Percentiles rank a stretch among this genome's conserved stretches.
Evolutionary conservation across 2,113 vertebrate genomes (phyloP).

Genomic region (Plecturocebus donacophilus): DNA sequence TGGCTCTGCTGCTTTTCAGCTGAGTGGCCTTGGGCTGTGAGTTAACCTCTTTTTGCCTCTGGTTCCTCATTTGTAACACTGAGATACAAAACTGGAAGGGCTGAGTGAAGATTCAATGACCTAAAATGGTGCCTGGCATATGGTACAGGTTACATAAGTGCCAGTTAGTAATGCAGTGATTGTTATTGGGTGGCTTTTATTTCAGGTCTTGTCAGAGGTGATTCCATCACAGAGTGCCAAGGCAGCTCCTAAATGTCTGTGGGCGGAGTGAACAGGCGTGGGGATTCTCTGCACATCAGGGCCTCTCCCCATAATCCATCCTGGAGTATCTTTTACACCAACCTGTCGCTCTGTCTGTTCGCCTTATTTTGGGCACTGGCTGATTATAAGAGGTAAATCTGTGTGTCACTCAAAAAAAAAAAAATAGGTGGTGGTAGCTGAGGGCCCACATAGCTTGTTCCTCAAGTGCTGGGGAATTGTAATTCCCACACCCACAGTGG

Average conservation of each 20-base stretch:
- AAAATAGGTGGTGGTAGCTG: neutral
- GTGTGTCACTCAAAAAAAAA: neutral
- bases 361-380: neutral
- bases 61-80: neutral
- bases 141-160: neutral
- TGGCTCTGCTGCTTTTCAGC: neutral
- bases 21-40: neutral
- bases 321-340: neutral
- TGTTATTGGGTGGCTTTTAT: neutral
- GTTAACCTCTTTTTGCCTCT: neutral
- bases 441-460: neutral
- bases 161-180: no score
- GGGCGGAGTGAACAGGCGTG: neutral
- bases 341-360: neutral
- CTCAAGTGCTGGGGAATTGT: neutral
- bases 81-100: neutral
- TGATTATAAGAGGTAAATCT: neutral
- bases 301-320: neutral
- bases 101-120: neutral
- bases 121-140: neutral
- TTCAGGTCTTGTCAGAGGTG: neutral
- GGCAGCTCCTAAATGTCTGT: neutral
- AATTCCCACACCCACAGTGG: no score
- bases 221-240: neutral
- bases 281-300: accelerated